A percentile compares a stretch with the other conserved stretches of the same genome.
These are phyloP conservation scores for Leptobrachium ailaonicum DNA, from an alignment of 2,113 vertebrate genomes.

Conservation along the genomic window DNA sequence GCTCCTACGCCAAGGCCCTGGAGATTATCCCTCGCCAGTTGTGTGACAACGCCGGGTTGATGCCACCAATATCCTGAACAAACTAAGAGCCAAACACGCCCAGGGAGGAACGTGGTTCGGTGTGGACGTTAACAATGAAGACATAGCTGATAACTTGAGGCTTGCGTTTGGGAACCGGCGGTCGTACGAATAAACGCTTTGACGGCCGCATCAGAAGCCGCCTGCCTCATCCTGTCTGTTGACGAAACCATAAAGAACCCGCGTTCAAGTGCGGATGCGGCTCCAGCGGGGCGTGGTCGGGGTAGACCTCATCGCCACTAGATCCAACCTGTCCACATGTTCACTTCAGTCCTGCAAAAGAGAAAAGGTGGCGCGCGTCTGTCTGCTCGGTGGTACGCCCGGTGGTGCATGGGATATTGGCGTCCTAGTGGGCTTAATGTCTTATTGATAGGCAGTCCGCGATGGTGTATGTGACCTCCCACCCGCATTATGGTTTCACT, in stretches of 20 bases:
- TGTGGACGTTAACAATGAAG: conserved; percentile 91
- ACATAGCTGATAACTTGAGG: conserved; percentile 88
- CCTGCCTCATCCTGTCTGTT: conserved; percentile 91
- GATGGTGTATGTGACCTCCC: too few species aligned
- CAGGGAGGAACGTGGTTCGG: conserved; percentile 95
- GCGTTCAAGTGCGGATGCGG: conserved; percentile 71
- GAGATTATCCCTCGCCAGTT: conserved; percentile 96
- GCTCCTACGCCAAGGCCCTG: conserved; percentile 92
- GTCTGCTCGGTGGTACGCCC: background rate
- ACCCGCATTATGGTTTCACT: too few species aligned
- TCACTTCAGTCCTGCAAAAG: background rate
- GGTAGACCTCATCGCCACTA: conserved; percentile 79
- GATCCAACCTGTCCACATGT: background rate
- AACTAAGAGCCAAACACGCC: conserved; percentile 92
- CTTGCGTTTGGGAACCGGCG: conserved; percentile 92
- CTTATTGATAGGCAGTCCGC: too few species aligned
- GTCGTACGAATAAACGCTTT: conserved; percentile 90
- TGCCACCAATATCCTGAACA: conserved; percentile 98
- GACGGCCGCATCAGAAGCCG: conserved; percentile 89
- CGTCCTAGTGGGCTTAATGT: too few species aligned
- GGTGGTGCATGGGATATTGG: too few species aligned
- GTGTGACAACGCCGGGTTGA: conserved; percentile 96
- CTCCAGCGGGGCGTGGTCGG: conserved; percentile 68
- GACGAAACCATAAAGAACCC: conserved; percentile 97
- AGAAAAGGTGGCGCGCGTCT: background rate